Percentiles rank a stretch among this genome's conserved stretches.
Evolutionary conservation across 1,140 invertebrate genomes (phyloP).

Genomic region (Brachionus plicatilis): DNA sequence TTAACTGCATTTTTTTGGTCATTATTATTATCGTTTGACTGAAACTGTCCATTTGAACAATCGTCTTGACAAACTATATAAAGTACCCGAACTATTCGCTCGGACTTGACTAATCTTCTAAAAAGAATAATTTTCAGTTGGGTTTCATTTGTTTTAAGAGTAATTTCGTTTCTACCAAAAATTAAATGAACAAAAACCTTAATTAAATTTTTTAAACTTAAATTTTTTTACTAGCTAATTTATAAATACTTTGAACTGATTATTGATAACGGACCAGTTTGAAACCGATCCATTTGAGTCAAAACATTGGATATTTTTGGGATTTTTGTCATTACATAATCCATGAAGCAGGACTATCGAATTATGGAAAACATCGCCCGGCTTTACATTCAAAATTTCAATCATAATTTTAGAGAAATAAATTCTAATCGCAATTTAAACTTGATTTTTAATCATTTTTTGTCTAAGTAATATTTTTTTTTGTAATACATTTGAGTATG

Average conservation of each 20-base stretch:
- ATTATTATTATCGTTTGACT: neutral
- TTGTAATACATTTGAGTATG: no score
- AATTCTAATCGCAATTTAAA: neutral
- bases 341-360: neutral
- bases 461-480: no score
- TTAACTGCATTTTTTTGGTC: neutral
- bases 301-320: neutral
- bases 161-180: neutral
- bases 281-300: neutral
- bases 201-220: neutral
- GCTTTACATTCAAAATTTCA: slow-evolving; percentile 5
- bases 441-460: neutral
- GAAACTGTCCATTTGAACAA: neutral
- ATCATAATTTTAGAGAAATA: neutral
- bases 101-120: neutral
- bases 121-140: neutral
- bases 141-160: neutral
- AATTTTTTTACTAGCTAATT: neutral
- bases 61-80: slow-evolving; percentile 4
- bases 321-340: neutral
- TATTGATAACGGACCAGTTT: neutral
- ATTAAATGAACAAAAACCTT: neutral
- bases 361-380: neutral
- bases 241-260: slow-evolving; percentile 17
- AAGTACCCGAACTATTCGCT: neutral